Evolutionary conservation across 2,113 vertebrate species (phyloP).

Genomic region (Chaetops frenatus): DNA sequence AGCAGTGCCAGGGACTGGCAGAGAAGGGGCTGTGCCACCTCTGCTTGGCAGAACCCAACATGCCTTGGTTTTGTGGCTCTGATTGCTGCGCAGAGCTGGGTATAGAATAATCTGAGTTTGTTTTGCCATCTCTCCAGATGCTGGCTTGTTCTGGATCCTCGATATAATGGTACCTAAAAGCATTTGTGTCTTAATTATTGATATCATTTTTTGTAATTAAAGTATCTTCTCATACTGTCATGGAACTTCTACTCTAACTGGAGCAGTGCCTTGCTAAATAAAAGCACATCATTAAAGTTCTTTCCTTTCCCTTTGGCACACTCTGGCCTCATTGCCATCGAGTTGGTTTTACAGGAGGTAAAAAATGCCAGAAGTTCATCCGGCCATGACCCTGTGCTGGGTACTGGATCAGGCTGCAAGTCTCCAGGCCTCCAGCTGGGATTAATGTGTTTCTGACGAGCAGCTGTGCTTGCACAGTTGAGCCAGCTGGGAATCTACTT

Average conservation of each 20-base stretch:
- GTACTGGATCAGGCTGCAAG: not conserved
- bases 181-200: not conserved
- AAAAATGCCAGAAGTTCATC: not conserved
- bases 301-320: not conserved
- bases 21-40: not conserved
- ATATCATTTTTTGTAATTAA: not conserved
- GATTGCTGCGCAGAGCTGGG: not conserved
- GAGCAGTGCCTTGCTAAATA: not conserved
- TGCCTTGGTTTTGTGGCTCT: fast-evolving
- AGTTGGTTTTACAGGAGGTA: not conserved
- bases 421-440: not conserved
- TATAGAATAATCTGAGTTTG: fast-evolving
- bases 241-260: not conserved
- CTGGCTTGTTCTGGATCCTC: not conserved
- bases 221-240: not conserved
- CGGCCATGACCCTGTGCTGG: not conserved
- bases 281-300: not conserved
- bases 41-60: not conserved
- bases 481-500: not conserved
- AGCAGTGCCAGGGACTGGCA: not conserved
- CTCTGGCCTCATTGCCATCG: not conserved
- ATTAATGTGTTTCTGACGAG: not conserved
- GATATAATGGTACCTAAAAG: not conserved
- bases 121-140: not conserved
- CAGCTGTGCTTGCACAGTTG: not conserved